Evolutionary conservation across 2,888 invertebrate species (phyloP), one percentile per base, ranked within the genome.

Genomic region (Mesochorus sp.): DNA sequence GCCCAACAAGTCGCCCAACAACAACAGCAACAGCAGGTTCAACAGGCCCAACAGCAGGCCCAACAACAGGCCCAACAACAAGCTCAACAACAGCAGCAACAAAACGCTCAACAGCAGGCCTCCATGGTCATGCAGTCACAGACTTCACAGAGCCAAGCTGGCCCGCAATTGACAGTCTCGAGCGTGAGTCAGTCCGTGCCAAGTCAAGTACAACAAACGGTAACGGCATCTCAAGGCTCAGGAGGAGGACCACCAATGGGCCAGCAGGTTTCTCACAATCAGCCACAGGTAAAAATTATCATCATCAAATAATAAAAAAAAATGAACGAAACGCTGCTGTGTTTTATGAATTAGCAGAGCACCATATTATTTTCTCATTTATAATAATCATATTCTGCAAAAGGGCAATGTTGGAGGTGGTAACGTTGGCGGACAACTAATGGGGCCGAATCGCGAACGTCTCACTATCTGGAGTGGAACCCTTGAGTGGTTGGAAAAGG

Each of bases 401-500:
- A 37, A 90, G 88, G 85, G 85, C 62, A 87, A 85, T 47, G 84
- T 86, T 68, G 21, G 85, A 12, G 85, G 85, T 71, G 85, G 85
- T 12, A 64, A 83, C 53, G 85, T 85, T 31, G 76, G 84, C 12
- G 88, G 88, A 53, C 92, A 92, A 78, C 91, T 91, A 71, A 87
- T 92, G 80, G 87, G 87, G 47, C 87, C 89, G n/a, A 88, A 88
- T 24, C 75, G 82, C n/a, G 94, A 94, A 80, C 91, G 94, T 26
- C 93, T 93, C 21, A 93, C 93, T 0, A 94, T 95, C 84, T 97
- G 96, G 96, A 94, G 94, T 71, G 98, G 98, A 0, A 93, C 96
- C 17, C 92, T 98, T 34, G 98, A 98, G 91, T 98, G 98, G 97
- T 95, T 97, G 88, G 98, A 98, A 89, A 98, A 98, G 90, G 94